Conservation (phyloP, 2,113 vertebrate genomes). For the Sylvietta virens region DNA sequence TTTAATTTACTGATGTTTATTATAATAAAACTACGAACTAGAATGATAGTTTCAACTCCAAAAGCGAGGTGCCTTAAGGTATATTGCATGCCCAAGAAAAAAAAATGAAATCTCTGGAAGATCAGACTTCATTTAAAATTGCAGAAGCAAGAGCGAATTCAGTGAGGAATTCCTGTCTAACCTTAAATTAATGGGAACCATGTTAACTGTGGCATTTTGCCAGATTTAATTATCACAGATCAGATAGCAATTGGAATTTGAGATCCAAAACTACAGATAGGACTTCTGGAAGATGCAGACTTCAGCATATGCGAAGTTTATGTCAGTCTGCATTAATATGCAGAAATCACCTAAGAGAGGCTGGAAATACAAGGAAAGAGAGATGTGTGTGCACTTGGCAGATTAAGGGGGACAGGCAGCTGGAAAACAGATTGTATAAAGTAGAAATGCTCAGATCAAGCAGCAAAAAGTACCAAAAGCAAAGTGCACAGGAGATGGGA, state of each 20-base stretch:
- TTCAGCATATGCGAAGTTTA: neutral
- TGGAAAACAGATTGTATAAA: neutral
- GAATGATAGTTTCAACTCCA: neutral
- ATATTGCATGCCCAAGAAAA: neutral
- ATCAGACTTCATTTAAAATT: neutral
- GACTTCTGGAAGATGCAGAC: neutral
- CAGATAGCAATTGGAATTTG: neutral
- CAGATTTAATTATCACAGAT: neutral
- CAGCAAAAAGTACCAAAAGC: neutral
- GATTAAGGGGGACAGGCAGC: neutral
- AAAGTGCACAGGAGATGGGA: neutral
- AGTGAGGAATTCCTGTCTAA: neutral
- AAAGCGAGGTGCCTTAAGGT: neutral
- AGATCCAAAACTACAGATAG: neutral
- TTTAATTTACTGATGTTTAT: neutral
- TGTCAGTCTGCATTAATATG: neutral
- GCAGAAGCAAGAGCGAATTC: neutral
- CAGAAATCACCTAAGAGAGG: neutral
- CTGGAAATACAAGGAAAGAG: neutral
- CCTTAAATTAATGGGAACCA: neutral
- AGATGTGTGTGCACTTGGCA: neutral
- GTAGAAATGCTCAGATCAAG: neutral
- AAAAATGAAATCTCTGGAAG: neutral
- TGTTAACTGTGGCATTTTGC: neutral
- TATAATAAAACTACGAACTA: neutral